These are phyloP conservation scores for Pilophorus perplexus DNA, from an alignment of 2,888 invertebrate genomes.

Conservation along the genomic window DNA sequence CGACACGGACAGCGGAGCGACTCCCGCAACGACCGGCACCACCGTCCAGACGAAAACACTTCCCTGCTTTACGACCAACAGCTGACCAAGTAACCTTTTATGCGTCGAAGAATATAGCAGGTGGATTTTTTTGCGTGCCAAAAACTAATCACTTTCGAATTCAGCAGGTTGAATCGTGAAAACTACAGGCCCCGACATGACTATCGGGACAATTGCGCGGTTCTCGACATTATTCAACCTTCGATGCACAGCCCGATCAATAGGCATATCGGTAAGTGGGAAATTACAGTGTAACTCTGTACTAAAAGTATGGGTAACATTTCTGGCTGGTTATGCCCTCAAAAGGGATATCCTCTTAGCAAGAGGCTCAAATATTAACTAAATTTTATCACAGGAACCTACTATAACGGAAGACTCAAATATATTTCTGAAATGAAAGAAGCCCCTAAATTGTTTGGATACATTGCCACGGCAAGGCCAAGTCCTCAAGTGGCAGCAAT, in stretches of 20 bases:
- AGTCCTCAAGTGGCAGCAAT: too few species aligned
- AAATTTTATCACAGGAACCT: too few species aligned
- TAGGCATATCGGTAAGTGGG: conserved; percentile 37
- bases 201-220: conserved; percentile 35
- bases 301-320: too few species aligned
- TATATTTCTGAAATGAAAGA: too few species aligned
- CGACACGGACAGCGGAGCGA: conserved; percentile 32
- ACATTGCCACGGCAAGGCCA: too few species aligned
- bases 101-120: neutral
- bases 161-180: conserved; percentile 36
- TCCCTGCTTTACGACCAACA: conserved; percentile 46
- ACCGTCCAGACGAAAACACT: conserved; percentile 45
- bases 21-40: conserved; percentile 32
- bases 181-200: conserved; percentile 41
- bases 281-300: too few species aligned
- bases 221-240: conserved; percentile 41
- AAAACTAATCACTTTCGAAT: neutral
- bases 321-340: too few species aligned
- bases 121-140: too few species aligned
- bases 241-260: conserved; percentile 39
- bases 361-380: too few species aligned
- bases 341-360: too few species aligned
- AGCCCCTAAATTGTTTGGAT: too few species aligned
- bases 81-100: conserved; percentile 34
- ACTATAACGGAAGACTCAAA: too few species aligned